Evolutionary conservation across 1,140 invertebrate species (phyloP).

Genomic region (Limonius californicus): DNA sequence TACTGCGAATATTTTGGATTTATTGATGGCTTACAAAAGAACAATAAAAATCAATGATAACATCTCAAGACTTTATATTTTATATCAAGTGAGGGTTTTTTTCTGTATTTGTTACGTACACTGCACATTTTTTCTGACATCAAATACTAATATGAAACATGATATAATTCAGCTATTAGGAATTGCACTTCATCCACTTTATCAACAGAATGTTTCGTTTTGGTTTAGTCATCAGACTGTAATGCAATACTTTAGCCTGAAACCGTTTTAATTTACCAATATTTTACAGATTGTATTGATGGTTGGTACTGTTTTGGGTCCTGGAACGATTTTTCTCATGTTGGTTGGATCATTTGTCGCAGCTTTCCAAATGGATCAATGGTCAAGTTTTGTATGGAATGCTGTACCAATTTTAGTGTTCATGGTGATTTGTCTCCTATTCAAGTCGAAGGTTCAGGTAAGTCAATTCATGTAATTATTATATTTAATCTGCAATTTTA

Average conservation of each 20-base stretch:
- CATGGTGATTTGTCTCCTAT: conserved; percentile 69
- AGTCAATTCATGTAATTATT: conserved; percentile 21
- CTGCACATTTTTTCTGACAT: too few species aligned
- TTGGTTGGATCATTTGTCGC: conserved; percentile 83
- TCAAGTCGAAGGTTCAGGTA: conserved; percentile 71
- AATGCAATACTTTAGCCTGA: too few species aligned
- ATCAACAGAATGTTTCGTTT: too few species aligned
- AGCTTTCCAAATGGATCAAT: conserved; percentile 74
- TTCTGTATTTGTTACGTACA: too few species aligned
- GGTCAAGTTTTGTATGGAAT: conserved; percentile 75
- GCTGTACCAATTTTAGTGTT: conserved; percentile 71
- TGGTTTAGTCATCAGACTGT: too few species aligned
- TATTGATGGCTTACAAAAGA: conserved; percentile 67
- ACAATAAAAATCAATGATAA: conserved; percentile 80
- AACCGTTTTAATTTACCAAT: not conserved
- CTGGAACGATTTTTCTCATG: conserved; percentile 87
- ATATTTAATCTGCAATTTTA: not conserved
- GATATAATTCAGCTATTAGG: too few species aligned
- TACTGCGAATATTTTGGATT: conserved; percentile 83
- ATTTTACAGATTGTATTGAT: conserved; percentile 47
- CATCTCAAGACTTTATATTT: conserved; percentile 78
- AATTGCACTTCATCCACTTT: too few species aligned
- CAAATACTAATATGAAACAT: too few species aligned
- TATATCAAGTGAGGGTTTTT: conserved; percentile 63
- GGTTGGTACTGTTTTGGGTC: conserved; percentile 74